These are phyloP conservation scores for Stenurella melanura DNA, from an alignment of 2,888 invertebrate species.

Conservation along the genomic window DNA sequence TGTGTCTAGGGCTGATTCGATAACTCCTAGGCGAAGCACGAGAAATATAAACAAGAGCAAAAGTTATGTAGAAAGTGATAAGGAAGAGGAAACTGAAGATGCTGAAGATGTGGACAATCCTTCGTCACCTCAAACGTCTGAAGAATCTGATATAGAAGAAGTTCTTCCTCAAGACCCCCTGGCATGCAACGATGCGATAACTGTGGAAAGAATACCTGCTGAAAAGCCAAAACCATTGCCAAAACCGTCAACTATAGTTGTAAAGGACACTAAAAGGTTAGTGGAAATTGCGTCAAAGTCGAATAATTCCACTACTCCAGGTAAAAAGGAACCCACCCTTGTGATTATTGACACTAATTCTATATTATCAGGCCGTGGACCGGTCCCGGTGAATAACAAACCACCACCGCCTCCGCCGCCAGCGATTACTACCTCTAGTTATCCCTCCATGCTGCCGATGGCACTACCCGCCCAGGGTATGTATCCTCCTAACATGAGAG, in stretches of 20 bases:
- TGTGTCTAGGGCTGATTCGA: conserved; percentile 50
- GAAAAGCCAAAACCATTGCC: conserved; percentile 44
- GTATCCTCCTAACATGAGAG: conserved; percentile 79
- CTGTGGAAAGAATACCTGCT: conserved; percentile 50
- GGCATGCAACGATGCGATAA: conserved; percentile 64
- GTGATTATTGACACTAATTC: conserved; percentile 88
- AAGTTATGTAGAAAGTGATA: conserved; percentile 71
- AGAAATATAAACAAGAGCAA: conserved; percentile 78
- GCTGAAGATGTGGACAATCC: not conserved
- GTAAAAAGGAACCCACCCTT: conserved; percentile 83
- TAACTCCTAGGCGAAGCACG: conserved; percentile 73
- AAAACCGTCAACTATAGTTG: conserved; percentile 73
- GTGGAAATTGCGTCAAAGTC: conserved; percentile 82
- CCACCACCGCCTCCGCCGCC: conserved; percentile 43
- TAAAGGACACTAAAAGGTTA: conserved; percentile 83
- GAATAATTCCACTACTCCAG: conserved; percentile 66
- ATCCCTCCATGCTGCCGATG: conserved; percentile 73
- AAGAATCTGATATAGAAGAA: conserved; percentile 80
- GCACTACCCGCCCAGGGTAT: conserved; percentile 79
- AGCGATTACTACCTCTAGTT: conserved; percentile 63
- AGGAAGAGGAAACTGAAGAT: conserved; percentile 69
- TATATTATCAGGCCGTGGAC: conserved; percentile 79
- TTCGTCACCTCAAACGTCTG: conserved; percentile 46
- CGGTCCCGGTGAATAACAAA: conserved; percentile 73
- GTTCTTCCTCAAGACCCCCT: conserved; percentile 78